A percentile compares a stretch with the other conserved stretches of the same genome.
Conservation (phyloP, 1,140 invertebrate genomes). For the Bombus turneri region DNA sequence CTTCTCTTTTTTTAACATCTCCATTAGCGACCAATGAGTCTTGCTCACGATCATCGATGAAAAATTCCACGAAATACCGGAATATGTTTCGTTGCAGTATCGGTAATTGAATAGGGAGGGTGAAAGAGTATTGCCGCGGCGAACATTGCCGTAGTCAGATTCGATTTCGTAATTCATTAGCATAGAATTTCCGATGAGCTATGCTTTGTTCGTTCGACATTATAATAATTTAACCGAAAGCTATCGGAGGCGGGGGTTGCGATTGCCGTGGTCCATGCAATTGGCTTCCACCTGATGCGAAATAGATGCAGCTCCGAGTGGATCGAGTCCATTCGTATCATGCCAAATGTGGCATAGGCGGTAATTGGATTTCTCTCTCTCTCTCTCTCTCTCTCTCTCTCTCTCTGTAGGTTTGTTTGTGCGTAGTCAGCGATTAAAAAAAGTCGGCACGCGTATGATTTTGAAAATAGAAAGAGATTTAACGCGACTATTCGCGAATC, state of each 20-base stretch:
- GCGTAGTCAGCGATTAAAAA: constrained; percentile 25
- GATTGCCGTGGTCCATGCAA: constrained; percentile 48
- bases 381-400: not conserved
- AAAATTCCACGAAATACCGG: not conserved
- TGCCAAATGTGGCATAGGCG: constrained; percentile 49
- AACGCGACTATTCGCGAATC: not conserved
- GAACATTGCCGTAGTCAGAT: constrained; percentile 28
- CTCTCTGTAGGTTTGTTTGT: not conserved
- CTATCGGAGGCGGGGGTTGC: constrained; percentile 34
- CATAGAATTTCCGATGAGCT: constrained; percentile 59
- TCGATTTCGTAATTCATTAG: constrained; percentile 64
- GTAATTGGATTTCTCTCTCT: constrained; percentile 58
- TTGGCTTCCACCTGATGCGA: constrained; percentile 62
- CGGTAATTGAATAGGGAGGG: not conserved
- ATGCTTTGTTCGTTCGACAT: constrained; percentile 55
- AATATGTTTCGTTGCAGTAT: not conserved
- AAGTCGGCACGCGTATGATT: not conserved
- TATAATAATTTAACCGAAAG: constrained; percentile 62
- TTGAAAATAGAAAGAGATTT: not conserved
- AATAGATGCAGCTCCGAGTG: constrained; percentile 62
- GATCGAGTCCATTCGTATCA: constrained; percentile 55
- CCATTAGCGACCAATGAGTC: not conserved
- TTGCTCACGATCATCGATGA: not conserved
- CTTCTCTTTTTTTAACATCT: not conserved
- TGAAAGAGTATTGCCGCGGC: not conserved